phyloP scores from a whole-genome alignment of 2,113 vertebrate species.

The Sebastes fasciatus region DNA sequence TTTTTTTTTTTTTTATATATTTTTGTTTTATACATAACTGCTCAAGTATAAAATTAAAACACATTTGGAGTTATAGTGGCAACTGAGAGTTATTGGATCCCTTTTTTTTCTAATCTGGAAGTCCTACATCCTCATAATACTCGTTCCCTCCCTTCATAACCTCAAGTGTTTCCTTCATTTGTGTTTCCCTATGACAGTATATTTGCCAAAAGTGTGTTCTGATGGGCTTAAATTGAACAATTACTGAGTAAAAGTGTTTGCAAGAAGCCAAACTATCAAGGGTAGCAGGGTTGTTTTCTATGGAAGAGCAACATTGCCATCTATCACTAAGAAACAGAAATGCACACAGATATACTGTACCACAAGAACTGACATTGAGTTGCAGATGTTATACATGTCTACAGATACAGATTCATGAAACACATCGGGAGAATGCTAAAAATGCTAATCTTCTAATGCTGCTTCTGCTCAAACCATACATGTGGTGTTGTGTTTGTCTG shows the following conservation, averaged over 20 bases:
- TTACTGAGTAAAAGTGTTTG: conserved; percentile 47
- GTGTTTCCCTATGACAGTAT: conserved; percentile 33
- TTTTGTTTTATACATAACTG: conserved; percentile 2
- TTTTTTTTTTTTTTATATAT: not conserved
- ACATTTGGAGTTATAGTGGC: conserved; percentile 1
- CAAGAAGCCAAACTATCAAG: conserved; percentile 16
- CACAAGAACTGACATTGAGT: not conserved
- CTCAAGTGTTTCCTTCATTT: conserved; percentile 48
- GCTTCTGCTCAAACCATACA: not conserved
- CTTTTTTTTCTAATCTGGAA: conserved; percentile 21
- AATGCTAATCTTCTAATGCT: not conserved
- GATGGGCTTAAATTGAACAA: conserved; percentile 59
- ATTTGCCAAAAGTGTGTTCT: conserved; percentile 48
- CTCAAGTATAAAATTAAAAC: conserved; percentile 36
- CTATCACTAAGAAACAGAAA: conserved; percentile 81
- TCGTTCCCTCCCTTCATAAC: conserved; percentile 16
- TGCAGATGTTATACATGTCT: not conserved
- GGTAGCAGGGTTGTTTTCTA: conserved; percentile 39
- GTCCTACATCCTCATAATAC: conserved; percentile 20
- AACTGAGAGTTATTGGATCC: conserved; percentile 15
- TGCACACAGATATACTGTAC: conserved; percentile 24
- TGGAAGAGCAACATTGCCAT: conserved; percentile 93
- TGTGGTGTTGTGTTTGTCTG: not conserved
- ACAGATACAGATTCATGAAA: not conserved
- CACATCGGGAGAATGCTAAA: not conserved